These are phyloP conservation scores for Drosophila elegans DNA, from an alignment of 1,140 invertebrate genomes.

Conservation along the genomic window DNA sequence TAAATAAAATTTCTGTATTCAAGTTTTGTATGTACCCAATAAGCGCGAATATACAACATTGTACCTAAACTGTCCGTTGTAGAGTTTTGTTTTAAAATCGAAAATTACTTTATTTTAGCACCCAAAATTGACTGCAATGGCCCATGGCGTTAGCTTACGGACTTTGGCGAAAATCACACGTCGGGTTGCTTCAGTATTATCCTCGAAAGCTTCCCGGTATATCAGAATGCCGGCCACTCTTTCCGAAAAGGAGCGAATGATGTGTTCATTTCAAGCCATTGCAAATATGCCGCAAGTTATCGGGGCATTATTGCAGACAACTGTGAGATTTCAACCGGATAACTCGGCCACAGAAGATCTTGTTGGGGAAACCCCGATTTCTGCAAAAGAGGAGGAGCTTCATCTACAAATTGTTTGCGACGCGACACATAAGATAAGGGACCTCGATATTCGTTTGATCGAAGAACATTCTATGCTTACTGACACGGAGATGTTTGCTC, in stretches of 20 bases:
- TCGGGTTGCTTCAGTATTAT: slow-evolving; percentile 65
- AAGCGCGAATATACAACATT: neutral
- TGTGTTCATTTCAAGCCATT: slow-evolving; percentile 64
- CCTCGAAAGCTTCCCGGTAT: slow-evolving; percentile 72
- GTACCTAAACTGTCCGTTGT: neutral
- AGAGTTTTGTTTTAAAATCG: neutral
- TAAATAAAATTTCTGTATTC: slow-evolving; percentile 22
- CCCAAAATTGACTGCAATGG: slow-evolving; percentile 61
- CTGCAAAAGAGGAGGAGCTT: slow-evolving; percentile 40
- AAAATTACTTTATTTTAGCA: slow-evolving; percentile 37
- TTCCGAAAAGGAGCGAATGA: slow-evolving; percentile 70
- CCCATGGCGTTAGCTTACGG: slow-evolving; percentile 60
- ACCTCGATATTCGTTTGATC: slow-evolving; percentile 64
- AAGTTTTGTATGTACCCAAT: slow-evolving; percentile 24
- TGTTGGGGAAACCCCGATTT: neutral
- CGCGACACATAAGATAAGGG: slow-evolving; percentile 67
- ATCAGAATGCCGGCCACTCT: slow-evolving; percentile 76
- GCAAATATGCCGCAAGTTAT: slow-evolving; percentile 78
- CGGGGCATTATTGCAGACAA: slow-evolving; percentile 62
- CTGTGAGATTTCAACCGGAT: slow-evolving; percentile 37
- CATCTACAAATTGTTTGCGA: slow-evolving; percentile 72
- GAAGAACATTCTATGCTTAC: slow-evolving; percentile 42
- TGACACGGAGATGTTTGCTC: slow-evolving; percentile 54
- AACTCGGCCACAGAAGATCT: slow-evolving; percentile 3
- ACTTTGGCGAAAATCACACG: slow-evolving; percentile 71